These are phyloP conservation scores for Notechis scutatus DNA, from an alignment of 2,113 vertebrate species.

Conservation along the genomic window DNA sequence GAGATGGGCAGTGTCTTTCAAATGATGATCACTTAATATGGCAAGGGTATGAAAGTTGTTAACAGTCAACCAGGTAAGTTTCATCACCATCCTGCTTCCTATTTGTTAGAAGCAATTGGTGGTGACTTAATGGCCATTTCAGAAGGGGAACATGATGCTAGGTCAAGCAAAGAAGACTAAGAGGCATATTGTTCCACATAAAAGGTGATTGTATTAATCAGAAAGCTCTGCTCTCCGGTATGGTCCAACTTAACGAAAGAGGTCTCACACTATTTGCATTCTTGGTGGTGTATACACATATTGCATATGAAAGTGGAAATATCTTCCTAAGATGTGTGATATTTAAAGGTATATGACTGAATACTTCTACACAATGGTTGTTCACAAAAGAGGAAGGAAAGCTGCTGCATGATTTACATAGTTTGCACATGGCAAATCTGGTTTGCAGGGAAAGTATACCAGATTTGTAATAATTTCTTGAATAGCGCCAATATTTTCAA, in stretches of 20 bases:
- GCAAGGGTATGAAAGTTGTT: constrained; percentile 39
- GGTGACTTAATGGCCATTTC: constrained; percentile 20
- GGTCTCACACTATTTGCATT: constrained; percentile 6
- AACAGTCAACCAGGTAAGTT: constrained; percentile 25
- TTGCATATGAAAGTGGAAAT: neutral
- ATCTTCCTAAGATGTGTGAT: neutral
- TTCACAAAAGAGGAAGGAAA: neutral
- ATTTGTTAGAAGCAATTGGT: constrained; percentile 24
- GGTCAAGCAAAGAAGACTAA: constrained; percentile 39
- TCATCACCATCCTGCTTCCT: constrained; percentile 42
- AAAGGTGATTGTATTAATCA: neutral
- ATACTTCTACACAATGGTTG: neutral
- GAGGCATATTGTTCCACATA: constrained; percentile 29
- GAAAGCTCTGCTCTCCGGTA: constrained; percentile 39
- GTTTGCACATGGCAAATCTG: neutral
- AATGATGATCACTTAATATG: constrained; percentile 53
- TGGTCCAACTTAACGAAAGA: constrained; percentile 4
- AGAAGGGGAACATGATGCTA: constrained; percentile 38
- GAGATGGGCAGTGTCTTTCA: constrained; percentile 36
- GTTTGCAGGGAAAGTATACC: neutral
- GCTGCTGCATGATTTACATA: neutral
- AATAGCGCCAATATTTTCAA: neutral
- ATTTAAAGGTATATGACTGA: neutral
- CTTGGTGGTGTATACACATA: constrained; percentile 15
- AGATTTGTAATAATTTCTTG: neutral